A percentile compares a stretch with the other conserved stretches of the same genome.
These are phyloP conservation scores for Lepidostoma basale DNA, from an alignment of 1,140 invertebrate genomes.

Conservation along the genomic window DNA sequence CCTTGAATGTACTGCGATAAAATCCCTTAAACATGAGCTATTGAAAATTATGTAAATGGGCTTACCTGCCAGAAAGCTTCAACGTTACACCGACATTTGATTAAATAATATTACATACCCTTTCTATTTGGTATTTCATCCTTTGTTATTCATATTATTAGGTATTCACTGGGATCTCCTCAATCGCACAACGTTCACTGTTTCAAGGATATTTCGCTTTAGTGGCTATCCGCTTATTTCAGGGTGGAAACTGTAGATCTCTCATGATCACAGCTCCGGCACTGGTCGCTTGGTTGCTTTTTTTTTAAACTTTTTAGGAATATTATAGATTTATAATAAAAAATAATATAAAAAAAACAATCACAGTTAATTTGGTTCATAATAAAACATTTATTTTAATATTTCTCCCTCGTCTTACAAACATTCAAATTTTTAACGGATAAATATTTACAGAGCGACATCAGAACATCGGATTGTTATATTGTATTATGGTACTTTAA, in stretches of 20 bases:
- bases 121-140: background rate
- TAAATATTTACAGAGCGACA: conserved; percentile 46
- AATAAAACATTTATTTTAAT: conserved; percentile 47
- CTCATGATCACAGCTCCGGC: no score
- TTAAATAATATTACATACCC: background rate
- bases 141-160: background rate
- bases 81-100: background rate
- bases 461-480: conserved; percentile 42
- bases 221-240: background rate
- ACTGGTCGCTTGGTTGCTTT: no score
- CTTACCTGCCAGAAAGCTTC: background rate
- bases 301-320: background rate
- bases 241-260: no score
- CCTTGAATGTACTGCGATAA: no score
- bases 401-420: conserved; percentile 43
- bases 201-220: background rate
- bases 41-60: background rate
- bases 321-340: background rate
- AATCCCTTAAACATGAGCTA: background rate
- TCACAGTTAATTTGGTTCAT: conserved; percentile 40
- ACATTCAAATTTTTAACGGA: conserved; percentile 45
- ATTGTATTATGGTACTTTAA: conserved; percentile 43
- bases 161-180: background rate
- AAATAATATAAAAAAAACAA: conserved; percentile 38
- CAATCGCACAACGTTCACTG: background rate